Conservation (phyloP, 2,113 vertebrate genomes). For the Dasypus novemcinctus region DNA sequence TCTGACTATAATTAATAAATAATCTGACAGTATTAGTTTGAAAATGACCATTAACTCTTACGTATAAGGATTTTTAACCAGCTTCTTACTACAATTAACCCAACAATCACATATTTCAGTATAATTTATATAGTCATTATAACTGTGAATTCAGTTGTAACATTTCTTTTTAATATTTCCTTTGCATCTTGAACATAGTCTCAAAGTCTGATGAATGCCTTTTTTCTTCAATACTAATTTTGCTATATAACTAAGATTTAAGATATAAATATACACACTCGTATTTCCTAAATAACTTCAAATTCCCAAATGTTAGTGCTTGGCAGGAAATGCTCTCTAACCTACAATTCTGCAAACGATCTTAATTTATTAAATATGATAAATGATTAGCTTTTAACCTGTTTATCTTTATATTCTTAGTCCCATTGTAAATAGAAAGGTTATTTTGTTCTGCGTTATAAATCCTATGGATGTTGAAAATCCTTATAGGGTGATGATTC, state of each 20-base stretch:
- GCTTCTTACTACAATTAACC: background rate
- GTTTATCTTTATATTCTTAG: constrained; percentile 21
- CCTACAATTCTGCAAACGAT: background rate
- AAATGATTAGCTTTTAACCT: background rate
- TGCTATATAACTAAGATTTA: background rate
- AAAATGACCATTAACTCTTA: background rate
- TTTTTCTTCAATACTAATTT: background rate
- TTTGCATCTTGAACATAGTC: background rate
- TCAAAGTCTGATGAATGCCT: background rate
- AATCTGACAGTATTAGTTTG: background rate
- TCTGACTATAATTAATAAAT: background rate
- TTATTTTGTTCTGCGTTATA: constrained; percentile 36
- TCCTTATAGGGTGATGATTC: constrained; percentile 5
- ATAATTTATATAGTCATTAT: background rate
- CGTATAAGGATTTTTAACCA: background rate
- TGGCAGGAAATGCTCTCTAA: background rate
- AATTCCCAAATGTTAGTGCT: background rate
- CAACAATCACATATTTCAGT: background rate
- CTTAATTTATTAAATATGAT: constrained; percentile 23
- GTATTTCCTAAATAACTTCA: constrained; percentile 16
- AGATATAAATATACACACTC: background rate
- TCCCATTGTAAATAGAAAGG: background rate
- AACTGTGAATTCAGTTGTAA: background rate
- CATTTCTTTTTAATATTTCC: background rate
- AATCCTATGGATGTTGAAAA: background rate